Conservation (phyloP, 2,113 vertebrate genomes). For the Onychostruthus taczanowskii region DNA sequence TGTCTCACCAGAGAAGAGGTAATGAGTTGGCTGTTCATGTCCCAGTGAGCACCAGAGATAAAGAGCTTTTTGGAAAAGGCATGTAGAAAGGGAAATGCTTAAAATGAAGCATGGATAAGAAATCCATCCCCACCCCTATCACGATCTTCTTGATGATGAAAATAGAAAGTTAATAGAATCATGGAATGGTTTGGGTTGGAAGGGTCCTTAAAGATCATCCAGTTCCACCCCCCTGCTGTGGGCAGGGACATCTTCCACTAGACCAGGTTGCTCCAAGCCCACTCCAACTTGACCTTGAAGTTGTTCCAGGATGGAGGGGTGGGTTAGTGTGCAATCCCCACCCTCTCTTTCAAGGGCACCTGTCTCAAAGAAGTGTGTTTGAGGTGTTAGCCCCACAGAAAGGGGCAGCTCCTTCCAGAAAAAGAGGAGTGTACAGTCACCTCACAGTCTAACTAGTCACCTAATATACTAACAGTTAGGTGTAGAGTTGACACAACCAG, state of each 20-base stretch:
- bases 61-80: background rate
- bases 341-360: background rate
- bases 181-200: background rate
- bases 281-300: background rate
- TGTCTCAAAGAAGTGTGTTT: background rate
- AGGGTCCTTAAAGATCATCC: background rate
- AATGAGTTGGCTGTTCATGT: background rate
- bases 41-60: background rate
- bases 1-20: background rate
- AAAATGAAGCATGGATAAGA: background rate
- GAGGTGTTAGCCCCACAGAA: background rate
- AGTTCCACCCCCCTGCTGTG: background rate
- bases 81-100: background rate
- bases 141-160: background rate
- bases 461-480: background rate
- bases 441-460: background rate
- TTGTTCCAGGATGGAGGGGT: background rate
- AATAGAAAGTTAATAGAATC: background rate
- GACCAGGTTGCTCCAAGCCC: background rate
- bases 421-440: background rate
- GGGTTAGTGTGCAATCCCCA: background rate
- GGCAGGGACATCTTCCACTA: background rate
- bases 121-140: background rate
- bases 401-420: background rate
- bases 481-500: background rate